Base-by-base conservation (phyloP, 2,797 vertebrate species). In the Falco biarmicus region DNA sequence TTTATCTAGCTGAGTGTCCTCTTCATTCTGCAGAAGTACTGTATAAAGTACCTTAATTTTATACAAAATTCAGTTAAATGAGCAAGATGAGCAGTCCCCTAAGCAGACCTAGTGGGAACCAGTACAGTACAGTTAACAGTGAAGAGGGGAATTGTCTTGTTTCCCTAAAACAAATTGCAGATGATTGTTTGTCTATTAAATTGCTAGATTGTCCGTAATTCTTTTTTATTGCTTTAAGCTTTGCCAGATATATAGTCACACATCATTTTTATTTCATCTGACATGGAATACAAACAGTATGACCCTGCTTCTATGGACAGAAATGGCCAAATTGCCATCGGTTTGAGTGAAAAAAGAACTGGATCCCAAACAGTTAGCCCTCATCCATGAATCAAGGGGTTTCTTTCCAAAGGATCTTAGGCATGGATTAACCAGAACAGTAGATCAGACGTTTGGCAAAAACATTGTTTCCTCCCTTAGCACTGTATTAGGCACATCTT, bases 111-210 rank as follows among this genome's bases (percentile, higher is more conserved):
- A 75, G 57, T 28, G 61, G 61, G 66, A 88, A 79, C 41, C 45
- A 86, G 32, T 3, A 1, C 24, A 75, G 29, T 47, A 68, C 47
- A 71, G 29, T 75, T 77, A 92, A 89, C 8, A 93, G 22, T 0
- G 2, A 88, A 77, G 48, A 80, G 12, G 21, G 16, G 80, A 90
- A 78, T 50, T 64, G 28, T 82, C 74, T 74, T 74, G 20, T 95
- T 93, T 93, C 34, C 21, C 47, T 74, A 80, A 85, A 93, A 93
- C 45, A 87, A 94, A 92, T 71, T 4, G n/a, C 29, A 65, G 59
- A 60, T 81, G 8, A 91, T 75, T 92, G 25, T 78, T 91, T 84
- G 57, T 60, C 71, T 80, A 61, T 80, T 85, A 89, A 41, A 61
- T 54, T 47, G n/a, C 24, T 81, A 65, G 51, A 74, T 5, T 70